Conservation (phyloP, 2,888 invertebrate genomes). For the Limenitis camilla region DNA sequence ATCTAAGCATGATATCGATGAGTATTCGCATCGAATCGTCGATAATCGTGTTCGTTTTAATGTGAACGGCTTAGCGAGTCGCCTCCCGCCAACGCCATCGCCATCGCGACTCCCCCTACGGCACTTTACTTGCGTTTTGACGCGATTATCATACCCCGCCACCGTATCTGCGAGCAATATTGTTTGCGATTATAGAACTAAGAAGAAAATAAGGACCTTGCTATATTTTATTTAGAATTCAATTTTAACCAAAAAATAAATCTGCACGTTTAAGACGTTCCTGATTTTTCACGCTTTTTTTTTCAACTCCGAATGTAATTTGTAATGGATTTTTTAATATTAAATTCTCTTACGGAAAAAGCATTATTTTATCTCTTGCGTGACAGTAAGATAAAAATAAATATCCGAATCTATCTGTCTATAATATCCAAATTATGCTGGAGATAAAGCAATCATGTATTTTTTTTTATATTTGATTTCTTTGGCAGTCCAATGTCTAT, state of each 20-base stretch:
- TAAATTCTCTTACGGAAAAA: too few relatives aligned
- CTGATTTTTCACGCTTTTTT: too few relatives aligned
- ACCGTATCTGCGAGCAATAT: constrained; percentile 70
- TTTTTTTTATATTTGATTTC: too few relatives aligned
- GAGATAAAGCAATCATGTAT: too few relatives aligned
- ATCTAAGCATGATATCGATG: background rate
- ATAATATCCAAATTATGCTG: too few relatives aligned
- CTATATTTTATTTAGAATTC: background rate
- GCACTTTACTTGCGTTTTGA: constrained; percentile 73
- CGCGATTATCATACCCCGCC: constrained; percentile 72
- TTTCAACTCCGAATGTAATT: too few relatives aligned
- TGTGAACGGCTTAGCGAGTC: constrained; percentile 57
- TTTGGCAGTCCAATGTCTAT: too few relatives aligned
- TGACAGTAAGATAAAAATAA: too few relatives aligned
- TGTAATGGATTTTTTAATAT: too few relatives aligned
- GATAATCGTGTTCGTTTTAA: constrained; percentile 58
- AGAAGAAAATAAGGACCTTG: background rate
- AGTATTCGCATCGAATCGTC: background rate
- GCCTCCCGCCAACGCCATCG: constrained; percentile 43
- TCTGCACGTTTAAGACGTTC: background rate
- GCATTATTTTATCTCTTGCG: too few relatives aligned
- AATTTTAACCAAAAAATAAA: background rate
- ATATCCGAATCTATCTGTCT: too few relatives aligned
- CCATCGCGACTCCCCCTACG: constrained; percentile 29
- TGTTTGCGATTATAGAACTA: constrained; percentile 43